Evolutionary conservation across 2,888 invertebrate species (phyloP).

Genomic region (Vesta saturnalis): DNA sequence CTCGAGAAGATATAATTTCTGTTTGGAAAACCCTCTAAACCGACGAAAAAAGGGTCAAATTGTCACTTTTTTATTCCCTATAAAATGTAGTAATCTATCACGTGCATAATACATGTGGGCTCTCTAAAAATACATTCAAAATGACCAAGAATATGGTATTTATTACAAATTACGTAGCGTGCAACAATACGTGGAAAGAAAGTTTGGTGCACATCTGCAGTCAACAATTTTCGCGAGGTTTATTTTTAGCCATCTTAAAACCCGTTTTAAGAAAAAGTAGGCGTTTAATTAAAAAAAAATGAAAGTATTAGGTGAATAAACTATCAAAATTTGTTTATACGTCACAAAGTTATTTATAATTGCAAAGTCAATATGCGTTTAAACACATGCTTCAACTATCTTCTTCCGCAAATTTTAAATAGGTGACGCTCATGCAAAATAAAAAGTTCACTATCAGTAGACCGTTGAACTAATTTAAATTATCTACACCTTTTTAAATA

Average conservation of each 20-base stretch:
- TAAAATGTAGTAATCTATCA: too few species aligned
- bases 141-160: not conserved
- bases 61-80: too few species aligned
- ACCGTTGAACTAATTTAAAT: conserved; percentile 8
- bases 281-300: not conserved
- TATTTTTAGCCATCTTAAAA: not conserved
- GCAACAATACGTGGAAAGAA: too few species aligned
- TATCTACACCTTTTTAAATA: too few species aligned
- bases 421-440: conserved; percentile 4
- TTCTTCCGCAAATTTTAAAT: conserved; percentile 4
- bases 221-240: not conserved
- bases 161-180: too few species aligned
- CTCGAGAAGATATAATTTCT: too few species aligned
- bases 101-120: too few species aligned
- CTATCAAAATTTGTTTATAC: conserved; percentile 6
- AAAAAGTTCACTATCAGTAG: conserved; percentile 12
- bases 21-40: too few species aligned
- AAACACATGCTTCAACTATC: conserved; percentile 5
- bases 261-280: not conserved
- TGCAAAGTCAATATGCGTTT: not conserved
- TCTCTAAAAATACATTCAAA: not conserved
- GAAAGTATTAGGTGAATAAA: conserved; percentile 11
- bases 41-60: too few species aligned
- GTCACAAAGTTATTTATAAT: conserved; percentile 6
- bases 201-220: not conserved